phyloP scores from a whole-genome alignment of 2,113 vertebrate genomes.

The Zingel zingel region DNA sequence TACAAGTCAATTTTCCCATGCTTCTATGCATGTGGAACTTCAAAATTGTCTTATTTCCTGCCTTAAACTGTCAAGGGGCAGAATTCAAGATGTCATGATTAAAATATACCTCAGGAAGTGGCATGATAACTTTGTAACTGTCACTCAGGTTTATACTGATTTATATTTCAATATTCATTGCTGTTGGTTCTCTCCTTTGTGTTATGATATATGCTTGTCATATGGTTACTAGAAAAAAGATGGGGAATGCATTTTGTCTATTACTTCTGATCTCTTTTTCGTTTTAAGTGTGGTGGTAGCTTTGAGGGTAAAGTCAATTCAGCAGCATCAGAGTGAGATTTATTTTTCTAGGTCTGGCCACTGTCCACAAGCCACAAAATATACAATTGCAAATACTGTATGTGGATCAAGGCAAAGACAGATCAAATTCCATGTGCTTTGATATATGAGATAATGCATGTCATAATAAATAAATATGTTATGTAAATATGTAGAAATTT shows the following conservation, averaged over 20 bases:
- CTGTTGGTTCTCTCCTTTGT: slow-evolving; percentile 50
- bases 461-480: slow-evolving; percentile 3
- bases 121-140: slow-evolving; percentile 53
- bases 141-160: slow-evolving; percentile 70
- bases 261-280: not conserved
- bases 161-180: slow-evolving; percentile 67
- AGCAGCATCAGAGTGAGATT: not conserved
- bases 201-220: slow-evolving; percentile 57
- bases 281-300: slow-evolving; percentile 12
- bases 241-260: slow-evolving; percentile 18
- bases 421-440: not conserved
- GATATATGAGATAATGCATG: not conserved
- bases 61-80: slow-evolving; percentile 44
- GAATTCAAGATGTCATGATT: slow-evolving; percentile 53
- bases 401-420: not conserved
- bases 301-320: slow-evolving; percentile 14
- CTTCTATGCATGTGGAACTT: slow-evolving; percentile 27
- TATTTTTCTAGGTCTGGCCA: not conserved
- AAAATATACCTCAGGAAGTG: slow-evolving; percentile 65
- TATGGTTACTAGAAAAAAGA: slow-evolving; percentile 71
- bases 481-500: slow-evolving; percentile 1
- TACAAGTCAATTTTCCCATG: slow-evolving; percentile 52
- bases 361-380: not conserved
- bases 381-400: not conserved
- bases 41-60: slow-evolving; percentile 60